phyloP scores from a whole-genome alignment of 2,797 vertebrate species.

The Danio tinwini region DNA sequence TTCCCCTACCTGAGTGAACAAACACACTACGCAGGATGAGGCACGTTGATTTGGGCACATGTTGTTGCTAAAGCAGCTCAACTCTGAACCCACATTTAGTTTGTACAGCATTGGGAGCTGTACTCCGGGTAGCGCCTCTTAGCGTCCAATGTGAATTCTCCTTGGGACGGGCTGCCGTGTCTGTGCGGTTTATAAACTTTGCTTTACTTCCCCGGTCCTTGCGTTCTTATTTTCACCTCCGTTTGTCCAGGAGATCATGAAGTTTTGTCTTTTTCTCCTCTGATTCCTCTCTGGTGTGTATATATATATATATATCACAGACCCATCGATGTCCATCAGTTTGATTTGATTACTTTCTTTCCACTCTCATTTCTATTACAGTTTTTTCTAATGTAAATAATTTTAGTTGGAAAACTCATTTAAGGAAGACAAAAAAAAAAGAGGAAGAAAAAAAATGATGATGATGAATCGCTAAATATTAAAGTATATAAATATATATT shows the following conservation, averaged over 20 bases:
- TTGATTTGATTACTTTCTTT: slow-evolving; percentile 67
- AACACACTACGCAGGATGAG: slow-evolving; percentile 30
- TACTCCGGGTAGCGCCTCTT: slow-evolving; percentile 19
- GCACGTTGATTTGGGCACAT: slow-evolving; percentile 10
- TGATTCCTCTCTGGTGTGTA: slow-evolving; percentile 70
- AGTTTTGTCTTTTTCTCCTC: slow-evolving; percentile 28
- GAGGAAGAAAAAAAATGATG: slow-evolving; percentile 68
- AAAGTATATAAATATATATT: slow-evolving; percentile 81
- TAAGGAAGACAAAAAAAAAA: slow-evolving; percentile 73
- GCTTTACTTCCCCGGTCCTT: slow-evolving; percentile 44
- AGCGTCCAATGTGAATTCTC: slow-evolving; percentile 41
- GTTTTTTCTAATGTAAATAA: slow-evolving; percentile 83
- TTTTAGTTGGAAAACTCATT: slow-evolving; percentile 77
- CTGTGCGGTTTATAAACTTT: slow-evolving; percentile 13
- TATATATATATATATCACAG: slow-evolving; percentile 81
- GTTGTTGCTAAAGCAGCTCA: slow-evolving; percentile 35
- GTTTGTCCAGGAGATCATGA: slow-evolving; percentile 41
- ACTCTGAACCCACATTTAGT: slow-evolving; percentile 30
- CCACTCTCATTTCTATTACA: slow-evolving; percentile 79
- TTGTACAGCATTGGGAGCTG: slow-evolving; percentile 43
- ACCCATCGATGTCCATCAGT: slow-evolving; percentile 57
- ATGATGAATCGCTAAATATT: slow-evolving; percentile 77
- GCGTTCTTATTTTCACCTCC: slow-evolving; percentile 28
- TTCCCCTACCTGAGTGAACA: slow-evolving; percentile 17
- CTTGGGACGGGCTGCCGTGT: slow-evolving; percentile 37